Evolutionary conservation across 2,888 invertebrate genomes (phyloP).

Genomic region (Cosmia trapezina): DNA sequence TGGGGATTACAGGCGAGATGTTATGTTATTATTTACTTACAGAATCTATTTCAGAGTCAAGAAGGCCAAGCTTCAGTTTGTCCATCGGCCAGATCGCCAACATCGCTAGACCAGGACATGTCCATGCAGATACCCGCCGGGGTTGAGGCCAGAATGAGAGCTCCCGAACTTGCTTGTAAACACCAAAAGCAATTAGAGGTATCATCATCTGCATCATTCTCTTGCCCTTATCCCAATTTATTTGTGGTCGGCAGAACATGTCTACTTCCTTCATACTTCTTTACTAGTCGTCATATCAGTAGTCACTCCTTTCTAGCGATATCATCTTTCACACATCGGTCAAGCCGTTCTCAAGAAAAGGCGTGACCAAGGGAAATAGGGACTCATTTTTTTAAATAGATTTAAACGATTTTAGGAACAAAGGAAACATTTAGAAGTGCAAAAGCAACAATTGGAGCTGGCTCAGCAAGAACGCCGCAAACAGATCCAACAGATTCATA

Average conservation of each 20-base stretch:
- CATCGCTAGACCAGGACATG: conserved; percentile 61
- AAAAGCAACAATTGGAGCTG: conserved; percentile 68
- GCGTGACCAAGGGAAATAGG: no score
- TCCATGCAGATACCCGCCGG: conserved; percentile 52
- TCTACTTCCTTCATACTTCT: background rate
- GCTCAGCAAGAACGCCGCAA: conserved; percentile 68
- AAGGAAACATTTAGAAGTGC: conserved; percentile 75
- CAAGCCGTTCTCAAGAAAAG: no score
- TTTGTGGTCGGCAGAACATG: background rate
- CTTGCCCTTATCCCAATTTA: background rate
- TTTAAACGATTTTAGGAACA: conserved; percentile 75
- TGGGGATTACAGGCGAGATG: background rate
- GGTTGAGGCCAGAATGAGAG: conserved; percentile 66
- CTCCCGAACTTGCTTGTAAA: conserved; percentile 65
- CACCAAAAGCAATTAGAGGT: conserved; percentile 72
- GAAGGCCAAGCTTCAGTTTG: conserved; percentile 64
- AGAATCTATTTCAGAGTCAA: conserved; percentile 62
- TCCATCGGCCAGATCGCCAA: conserved; percentile 71
- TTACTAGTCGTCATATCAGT: background rate
- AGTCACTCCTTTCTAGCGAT: no score
- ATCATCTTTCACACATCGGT: background rate
- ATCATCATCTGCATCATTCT: background rate
- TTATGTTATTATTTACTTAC: background rate
- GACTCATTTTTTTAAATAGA: no score
- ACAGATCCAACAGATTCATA: conserved; percentile 75